Evolutionary conservation across 2,888 invertebrate genomes (phyloP).

Genomic region (Flexamia atlantica): DNA sequence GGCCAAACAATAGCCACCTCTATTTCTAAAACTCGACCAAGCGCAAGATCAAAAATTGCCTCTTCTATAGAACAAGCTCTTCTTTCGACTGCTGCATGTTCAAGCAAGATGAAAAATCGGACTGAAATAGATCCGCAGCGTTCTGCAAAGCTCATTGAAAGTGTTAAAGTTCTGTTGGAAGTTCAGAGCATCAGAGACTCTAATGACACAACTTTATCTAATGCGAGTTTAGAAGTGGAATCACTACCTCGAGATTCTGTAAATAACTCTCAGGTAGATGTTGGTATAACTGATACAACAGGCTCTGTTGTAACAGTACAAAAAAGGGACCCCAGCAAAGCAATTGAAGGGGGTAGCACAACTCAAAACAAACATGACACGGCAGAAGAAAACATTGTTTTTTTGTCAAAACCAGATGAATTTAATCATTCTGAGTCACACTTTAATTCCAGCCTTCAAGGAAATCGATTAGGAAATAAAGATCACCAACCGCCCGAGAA

Average conservation of each 20-base stretch:
- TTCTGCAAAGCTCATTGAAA: slow-evolving; percentile 40
- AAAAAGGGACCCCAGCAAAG: not conserved
- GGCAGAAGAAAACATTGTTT: not conserved
- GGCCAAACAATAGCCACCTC: not conserved
- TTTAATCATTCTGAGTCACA: not conserved
- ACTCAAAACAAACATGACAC: not conserved
- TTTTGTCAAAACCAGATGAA: not conserved
- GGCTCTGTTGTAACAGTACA: slow-evolving; percentile 4
- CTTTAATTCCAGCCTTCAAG: not conserved
- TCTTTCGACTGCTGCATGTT: not conserved
- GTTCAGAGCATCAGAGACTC: slow-evolving; percentile 22
- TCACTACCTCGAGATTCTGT: slow-evolving; percentile 56
- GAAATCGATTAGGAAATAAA: not conserved
- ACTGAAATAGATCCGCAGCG: slow-evolving; percentile 1
- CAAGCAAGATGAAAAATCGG: not conserved
- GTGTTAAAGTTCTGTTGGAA: slow-evolving; percentile 46
- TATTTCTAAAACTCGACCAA: not conserved
- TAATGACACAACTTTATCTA: slow-evolving; percentile 12
- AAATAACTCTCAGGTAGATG: not conserved
- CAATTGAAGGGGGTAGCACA: not conserved
- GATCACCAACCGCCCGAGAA: not conserved
- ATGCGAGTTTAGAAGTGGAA: slow-evolving; percentile 45
- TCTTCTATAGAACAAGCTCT: not conserved
- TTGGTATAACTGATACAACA: not conserved
- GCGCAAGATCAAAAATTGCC: not conserved